Conservation (phyloP, 1,140 invertebrate genomes). For the Bacillus rossius region DNA sequence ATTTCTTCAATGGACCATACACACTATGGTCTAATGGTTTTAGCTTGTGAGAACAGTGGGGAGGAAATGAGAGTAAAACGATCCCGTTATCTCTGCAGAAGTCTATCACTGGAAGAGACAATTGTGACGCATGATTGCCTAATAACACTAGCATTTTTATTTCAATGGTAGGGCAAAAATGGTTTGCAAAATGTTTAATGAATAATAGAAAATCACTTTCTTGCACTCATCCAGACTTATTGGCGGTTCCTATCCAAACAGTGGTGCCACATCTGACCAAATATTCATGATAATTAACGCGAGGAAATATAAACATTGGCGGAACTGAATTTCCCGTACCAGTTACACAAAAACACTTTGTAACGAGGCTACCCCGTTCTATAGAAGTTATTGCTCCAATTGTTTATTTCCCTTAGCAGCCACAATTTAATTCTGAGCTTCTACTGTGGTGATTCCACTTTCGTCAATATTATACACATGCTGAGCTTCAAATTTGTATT, state of each 20-base stretch:
- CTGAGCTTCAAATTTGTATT: constrained; percentile 21
- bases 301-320: constrained; percentile 32
- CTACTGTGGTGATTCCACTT: constrained; percentile 36
- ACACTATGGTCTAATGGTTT: constrained; percentile 44
- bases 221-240: constrained; percentile 30
- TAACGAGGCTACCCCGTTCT: constrained; percentile 24
- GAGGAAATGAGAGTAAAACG: constrained; percentile 40
- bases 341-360: constrained; percentile 20
- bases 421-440: constrained; percentile 33
- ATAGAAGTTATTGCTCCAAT: constrained; percentile 32
- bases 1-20: constrained; percentile 40
- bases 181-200: constrained; percentile 23
- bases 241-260: constrained; percentile 27
- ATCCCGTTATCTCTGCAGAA: constrained; percentile 30
- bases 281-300: constrained; percentile 19
- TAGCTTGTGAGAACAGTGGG: constrained; percentile 43
- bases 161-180: not conserved
- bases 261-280: constrained; percentile 27
- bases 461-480: constrained; percentile 40
- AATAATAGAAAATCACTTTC: constrained; percentile 28
- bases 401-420: constrained; percentile 34
- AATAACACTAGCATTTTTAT: not conserved
- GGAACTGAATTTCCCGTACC: constrained; percentile 22
- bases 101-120: not conserved
- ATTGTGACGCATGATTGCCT: not conserved